Conservation (phyloP, 2,113 vertebrate genomes). For the Myxocyprinus asiaticus region DNA sequence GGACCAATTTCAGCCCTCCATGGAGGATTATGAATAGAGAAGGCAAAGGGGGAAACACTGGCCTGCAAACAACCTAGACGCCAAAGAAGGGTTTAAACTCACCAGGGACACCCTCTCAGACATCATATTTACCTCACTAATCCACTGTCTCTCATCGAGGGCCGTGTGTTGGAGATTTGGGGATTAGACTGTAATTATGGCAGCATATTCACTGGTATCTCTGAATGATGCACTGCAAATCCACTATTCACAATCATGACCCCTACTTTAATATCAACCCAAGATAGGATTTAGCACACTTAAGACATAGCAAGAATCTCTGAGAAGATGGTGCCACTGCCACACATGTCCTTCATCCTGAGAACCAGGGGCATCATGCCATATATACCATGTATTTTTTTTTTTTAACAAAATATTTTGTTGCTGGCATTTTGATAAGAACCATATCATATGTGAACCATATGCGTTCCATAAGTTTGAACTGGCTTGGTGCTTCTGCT, state of each 20-base stretch:
- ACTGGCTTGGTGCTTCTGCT: background rate
- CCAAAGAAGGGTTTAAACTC: conserved; percentile 42
- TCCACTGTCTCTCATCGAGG: conserved; percentile 16
- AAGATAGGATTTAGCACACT: background rate
- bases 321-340: background rate
- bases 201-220: conserved; percentile 1
- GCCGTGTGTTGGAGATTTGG: background rate
- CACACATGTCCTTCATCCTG: background rate
- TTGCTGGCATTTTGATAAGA: too few relatives aligned
- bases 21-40: conserved; percentile 66
- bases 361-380: too few relatives aligned
- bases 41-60: conserved; percentile 5
- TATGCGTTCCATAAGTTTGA: too few relatives aligned
- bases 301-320: background rate
- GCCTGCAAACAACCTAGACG: conserved; percentile 30
- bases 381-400: too few relatives aligned
- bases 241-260: background rate
- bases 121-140: conserved; percentile 55
- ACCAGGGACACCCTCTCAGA: conserved; percentile 40
- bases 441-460: too few relatives aligned
- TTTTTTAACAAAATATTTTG: too few relatives aligned
- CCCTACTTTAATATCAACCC: background rate
- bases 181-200: conserved; percentile 36
- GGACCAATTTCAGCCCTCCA: conserved; percentile 66
- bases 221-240: conserved; percentile 13